A percentile compares a stretch with the other conserved stretches of the same genome.
phyloP scores from a whole-genome alignment of 2,888 invertebrate genomes.

The Apamea anceps region DNA sequence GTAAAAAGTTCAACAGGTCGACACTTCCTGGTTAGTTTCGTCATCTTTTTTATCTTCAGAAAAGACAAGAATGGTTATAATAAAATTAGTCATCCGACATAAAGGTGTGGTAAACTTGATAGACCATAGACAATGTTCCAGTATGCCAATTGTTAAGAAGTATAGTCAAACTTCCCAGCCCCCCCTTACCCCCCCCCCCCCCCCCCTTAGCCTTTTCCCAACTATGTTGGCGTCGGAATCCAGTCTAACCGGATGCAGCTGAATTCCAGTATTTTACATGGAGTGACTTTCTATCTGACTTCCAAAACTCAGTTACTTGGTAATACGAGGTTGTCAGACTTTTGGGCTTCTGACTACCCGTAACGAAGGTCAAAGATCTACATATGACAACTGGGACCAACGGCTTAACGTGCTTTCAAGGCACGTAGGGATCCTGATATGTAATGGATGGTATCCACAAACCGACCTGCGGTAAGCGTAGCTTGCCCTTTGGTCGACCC shows the following conservation, averaged over 20 bases:
- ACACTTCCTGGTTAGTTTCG: slow-evolving; percentile 28
- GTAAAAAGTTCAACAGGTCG: slow-evolving; percentile 31
- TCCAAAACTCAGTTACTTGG: not conserved
- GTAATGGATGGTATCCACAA: not conserved
- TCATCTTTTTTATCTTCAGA: not conserved
- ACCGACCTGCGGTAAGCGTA: not conserved
- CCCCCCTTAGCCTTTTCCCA: not conserved
- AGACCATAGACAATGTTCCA: not conserved
- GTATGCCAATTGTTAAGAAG: not conserved
- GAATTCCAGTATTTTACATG: not conserved
- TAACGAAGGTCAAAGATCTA: not conserved
- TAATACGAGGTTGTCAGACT: too few species aligned
- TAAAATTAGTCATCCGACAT: slow-evolving; percentile 14
- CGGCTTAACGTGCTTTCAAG: too few species aligned
- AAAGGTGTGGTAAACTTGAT: slow-evolving; percentile 12
- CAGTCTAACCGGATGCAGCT: not conserved
- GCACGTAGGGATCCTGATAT: not conserved
- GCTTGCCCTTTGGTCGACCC: not conserved
- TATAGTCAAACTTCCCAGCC: too few species aligned
- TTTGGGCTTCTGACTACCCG: not conserved
- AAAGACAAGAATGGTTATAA: not conserved
- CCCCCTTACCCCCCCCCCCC: too few species aligned
- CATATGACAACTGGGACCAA: not conserved
- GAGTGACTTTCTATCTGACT: not conserved
- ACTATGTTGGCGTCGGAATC: not conserved